Evolutionary conservation across 1,140 invertebrate genomes (phyloP), one percentile per base, ranked within the genome.

Genomic region (Acromyrmex echinatior): DNA sequence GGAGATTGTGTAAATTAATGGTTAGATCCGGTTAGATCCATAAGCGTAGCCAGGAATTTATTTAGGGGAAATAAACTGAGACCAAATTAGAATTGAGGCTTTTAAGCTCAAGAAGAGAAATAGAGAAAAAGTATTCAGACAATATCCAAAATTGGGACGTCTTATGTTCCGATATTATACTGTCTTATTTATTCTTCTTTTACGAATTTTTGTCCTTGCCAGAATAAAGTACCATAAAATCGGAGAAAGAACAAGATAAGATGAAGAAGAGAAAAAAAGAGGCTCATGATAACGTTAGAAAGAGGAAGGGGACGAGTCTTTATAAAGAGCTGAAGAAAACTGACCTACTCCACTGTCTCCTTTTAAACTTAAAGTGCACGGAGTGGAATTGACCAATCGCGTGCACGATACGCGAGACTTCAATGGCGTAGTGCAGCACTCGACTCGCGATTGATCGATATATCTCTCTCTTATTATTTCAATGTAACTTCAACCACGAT

Each of bases 1-100:
- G n/a, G 25, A 28, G 60, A 63, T 31, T 31, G 60, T 62, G 14
- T 16, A 70, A 70, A 68, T 68, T 49, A 70, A 51, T 28, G 12
- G 21, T 39, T 45, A 7, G 66, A 70, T 2, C n/a, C n/a, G 21
- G 12, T 51, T 51, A 14, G 49, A 51, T 16, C 49, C 49, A 10
- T 45, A 0, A 14, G 49, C 49, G 49, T 51, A 45, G 39, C 10
- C 39, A 45, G 9, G 39, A 45, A 10, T 45, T 45, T 45, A 45
- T 45, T 45, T 45, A 45, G 2, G 2, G 2, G 39, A 45, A 7
- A 35, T 35, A 35, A 45, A 10, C 35, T 39, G 7, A 2, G 9
- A 9, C 0, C 10, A 45, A 45, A 12, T 45, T 45, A 10, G 39
- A 45, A 45, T 45, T 10, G 39, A 45, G 10, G 1, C 39, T 45